A percentile compares a stretch with the other conserved stretches of the same genome.
These are phyloP conservation scores for Brachylomia viminalis DNA, from an alignment of 2,888 invertebrate genomes.

Conservation along the genomic window DNA sequence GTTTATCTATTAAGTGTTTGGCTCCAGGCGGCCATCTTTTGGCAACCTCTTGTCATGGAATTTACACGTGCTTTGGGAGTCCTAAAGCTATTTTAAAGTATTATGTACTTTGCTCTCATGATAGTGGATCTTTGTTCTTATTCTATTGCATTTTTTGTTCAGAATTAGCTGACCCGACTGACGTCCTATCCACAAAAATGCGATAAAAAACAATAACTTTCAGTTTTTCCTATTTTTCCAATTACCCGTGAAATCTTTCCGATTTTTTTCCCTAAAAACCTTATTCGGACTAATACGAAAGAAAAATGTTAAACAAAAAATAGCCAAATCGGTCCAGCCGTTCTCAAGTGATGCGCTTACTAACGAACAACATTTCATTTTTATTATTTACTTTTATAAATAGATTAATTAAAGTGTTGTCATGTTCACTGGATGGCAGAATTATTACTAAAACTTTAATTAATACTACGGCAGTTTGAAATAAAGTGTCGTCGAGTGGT, in stretches of 20 bases:
- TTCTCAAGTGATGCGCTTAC: too few species aligned
- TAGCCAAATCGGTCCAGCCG: too few species aligned
- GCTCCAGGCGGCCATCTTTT: constrained; percentile 23
- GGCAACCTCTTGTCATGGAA: constrained; percentile 5
- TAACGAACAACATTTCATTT: too few species aligned
- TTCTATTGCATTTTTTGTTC: background rate
- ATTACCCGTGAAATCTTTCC: too few species aligned
- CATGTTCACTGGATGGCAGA: background rate
- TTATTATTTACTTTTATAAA: too few species aligned
- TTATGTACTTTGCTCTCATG: background rate
- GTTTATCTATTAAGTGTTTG: constrained; percentile 26
- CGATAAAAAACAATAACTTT: too few species aligned
- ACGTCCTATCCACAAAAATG: too few species aligned
- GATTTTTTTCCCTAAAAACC: too few species aligned
- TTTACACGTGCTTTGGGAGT: constrained; percentile 30
- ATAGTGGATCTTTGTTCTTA: background rate
- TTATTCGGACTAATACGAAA: too few species aligned
- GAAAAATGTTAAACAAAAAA: too few species aligned
- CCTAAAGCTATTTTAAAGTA: constrained; percentile 3
- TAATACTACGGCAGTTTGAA: constrained; percentile 46
- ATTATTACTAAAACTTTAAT: constrained; percentile 42
- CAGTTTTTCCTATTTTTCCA: too few species aligned
- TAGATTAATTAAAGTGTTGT: background rate
- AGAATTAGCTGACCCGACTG: background rate
- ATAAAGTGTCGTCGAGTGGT: constrained; percentile 53